phyloP scores from a whole-genome alignment of 2,113 vertebrate genomes.

The Cochlearius cochlearius region DNA sequence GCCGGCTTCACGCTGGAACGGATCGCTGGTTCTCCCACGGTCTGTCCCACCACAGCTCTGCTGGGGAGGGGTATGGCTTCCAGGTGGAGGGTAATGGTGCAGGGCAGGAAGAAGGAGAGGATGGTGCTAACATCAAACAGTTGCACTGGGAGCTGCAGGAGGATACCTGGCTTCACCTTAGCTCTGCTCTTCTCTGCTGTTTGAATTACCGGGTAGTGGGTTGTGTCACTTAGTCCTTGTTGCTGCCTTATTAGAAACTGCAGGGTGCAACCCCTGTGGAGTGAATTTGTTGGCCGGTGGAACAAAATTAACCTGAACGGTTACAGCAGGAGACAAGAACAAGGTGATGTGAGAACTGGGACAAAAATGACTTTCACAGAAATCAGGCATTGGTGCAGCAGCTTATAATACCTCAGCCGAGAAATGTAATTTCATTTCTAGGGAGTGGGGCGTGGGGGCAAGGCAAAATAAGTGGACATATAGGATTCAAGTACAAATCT shows the following conservation, averaged over 20 bases:
- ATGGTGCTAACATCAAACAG: not conserved
- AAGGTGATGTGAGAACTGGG: not conserved
- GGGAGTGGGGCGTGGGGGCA: not conserved
- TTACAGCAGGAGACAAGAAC: not conserved
- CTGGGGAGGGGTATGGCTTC: not conserved
- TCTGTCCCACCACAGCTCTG: not conserved
- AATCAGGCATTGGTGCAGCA: not conserved
- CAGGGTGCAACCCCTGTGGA: not conserved
- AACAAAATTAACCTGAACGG: not conserved
- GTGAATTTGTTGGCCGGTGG: not conserved
- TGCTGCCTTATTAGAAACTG: not conserved
- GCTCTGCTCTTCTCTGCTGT: not conserved
- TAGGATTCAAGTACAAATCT: not conserved
- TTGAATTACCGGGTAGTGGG: not conserved
- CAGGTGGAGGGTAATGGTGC: not conserved
- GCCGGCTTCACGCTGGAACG: accelerated
- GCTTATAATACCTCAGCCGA: not conserved
- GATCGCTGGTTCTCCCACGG: accelerated
- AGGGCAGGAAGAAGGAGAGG: not conserved
- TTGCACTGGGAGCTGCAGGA: not conserved
- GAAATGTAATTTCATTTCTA: not conserved
- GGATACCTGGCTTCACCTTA: not conserved
- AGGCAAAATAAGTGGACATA: not conserved
- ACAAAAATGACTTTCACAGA: not conserved
- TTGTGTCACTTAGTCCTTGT: not conserved